Percentiles rank a stretch among this genome's conserved stretches.
Evolutionary conservation across 2,113 vertebrate species (phyloP).

Genomic region (Mormyrus iriodes): DNA sequence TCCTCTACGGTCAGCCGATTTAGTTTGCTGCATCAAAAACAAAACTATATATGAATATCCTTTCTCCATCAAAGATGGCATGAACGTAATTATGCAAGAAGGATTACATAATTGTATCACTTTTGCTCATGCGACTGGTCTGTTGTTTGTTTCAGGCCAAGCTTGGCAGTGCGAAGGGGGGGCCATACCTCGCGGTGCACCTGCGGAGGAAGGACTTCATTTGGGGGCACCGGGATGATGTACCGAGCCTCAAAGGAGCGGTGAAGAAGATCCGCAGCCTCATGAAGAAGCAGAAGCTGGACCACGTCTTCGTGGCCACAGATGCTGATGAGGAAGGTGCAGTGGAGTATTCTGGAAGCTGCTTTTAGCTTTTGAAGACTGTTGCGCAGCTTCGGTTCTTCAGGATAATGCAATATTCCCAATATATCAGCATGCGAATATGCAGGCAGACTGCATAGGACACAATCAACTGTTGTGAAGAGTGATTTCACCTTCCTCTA

Average conservation of each 20-base stretch:
- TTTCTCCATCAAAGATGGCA: not conserved
- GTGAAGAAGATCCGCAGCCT: conserved; percentile 77
- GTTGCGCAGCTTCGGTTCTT: not conserved
- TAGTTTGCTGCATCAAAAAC: not conserved
- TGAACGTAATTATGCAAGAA: not conserved
- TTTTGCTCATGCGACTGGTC: not conserved
- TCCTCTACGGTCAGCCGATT: not conserved
- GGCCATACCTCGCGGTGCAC: conserved; percentile 83
- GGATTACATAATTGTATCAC: not conserved
- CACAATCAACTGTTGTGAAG: not conserved
- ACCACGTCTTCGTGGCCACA: conserved; percentile 85
- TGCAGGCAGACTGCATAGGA: not conserved
- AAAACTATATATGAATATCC: not conserved
- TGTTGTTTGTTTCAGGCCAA: conserved; percentile 55
- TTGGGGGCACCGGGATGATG: conserved; percentile 91
- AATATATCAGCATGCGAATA: not conserved
- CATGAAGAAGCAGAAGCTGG: conserved; percentile 69
- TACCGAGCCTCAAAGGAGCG: conserved; percentile 79
- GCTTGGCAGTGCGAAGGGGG: conserved; percentile 72
- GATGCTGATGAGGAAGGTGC: conserved; percentile 82
- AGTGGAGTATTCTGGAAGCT: no score
- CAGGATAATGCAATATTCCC: not conserved
- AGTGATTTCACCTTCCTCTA: not conserved
- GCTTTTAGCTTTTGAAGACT: not conserved
- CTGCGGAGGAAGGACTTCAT: conserved; percentile 89